Conservation (phyloP, 2,888 invertebrate genomes). For the Invenusta paracnida region DNA sequence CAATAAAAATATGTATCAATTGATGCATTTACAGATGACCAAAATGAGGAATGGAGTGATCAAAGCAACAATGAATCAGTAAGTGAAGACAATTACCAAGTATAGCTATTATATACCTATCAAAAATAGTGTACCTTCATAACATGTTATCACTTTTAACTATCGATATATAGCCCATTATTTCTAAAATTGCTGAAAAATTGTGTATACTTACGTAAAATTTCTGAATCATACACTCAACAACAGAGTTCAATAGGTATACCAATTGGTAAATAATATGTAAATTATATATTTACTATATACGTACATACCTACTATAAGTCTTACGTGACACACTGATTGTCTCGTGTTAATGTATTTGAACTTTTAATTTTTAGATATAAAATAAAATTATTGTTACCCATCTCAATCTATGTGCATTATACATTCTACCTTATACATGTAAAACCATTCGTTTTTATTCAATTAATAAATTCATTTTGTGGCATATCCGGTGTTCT, state of each 20-base stretch:
- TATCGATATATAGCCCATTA: conserved; percentile 22
- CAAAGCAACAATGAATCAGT: conserved; percentile 6
- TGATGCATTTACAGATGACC: neutral
- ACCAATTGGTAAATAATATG: neutral
- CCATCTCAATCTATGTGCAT: no score
- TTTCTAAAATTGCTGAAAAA: neutral
- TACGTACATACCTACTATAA: neutral
- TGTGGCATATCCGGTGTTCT: neutral
- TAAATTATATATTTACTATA: neutral
- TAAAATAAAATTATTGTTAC: neutral
- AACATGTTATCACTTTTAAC: conserved; percentile 18
- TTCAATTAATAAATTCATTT: neutral
- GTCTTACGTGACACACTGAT: neutral
- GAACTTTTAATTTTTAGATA: neutral
- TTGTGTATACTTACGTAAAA: neutral
- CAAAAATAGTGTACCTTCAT: neutral
- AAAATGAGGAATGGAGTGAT: neutral
- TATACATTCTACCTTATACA: neutral
- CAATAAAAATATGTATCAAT: neutral
- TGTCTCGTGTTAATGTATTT: neutral
- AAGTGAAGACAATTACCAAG: conserved; percentile 6
- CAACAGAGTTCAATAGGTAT: neutral
- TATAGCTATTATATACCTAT: no score
- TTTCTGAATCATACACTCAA: neutral
- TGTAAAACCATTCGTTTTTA: neutral